A percentile compares a stretch with the other conserved stretches of the same genome.
phyloP scores from a whole-genome alignment of 2,113 vertebrate genomes.

The Sakesphorus luctuosus region DNA sequence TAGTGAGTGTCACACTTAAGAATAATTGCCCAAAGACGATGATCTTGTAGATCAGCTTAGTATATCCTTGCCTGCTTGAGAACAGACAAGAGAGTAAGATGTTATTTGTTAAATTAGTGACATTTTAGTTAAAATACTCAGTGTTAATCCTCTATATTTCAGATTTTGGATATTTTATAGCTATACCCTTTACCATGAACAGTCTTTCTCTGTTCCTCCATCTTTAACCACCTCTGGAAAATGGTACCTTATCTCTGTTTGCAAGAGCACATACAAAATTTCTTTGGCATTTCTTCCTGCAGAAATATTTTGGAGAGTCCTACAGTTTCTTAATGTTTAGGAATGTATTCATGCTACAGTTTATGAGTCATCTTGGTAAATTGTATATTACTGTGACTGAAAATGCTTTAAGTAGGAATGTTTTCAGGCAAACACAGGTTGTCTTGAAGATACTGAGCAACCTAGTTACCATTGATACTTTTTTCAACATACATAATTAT shows the following conservation, averaged over 20 bases:
- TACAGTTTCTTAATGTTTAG: neutral
- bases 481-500: neutral
- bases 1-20: neutral
- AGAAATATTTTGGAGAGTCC: neutral
- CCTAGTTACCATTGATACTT: neutral
- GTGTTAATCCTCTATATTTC: neutral
- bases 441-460: neutral
- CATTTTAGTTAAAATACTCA: neutral
- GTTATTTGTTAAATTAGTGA: neutral
- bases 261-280: neutral
- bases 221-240: neutral
- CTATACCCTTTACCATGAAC: fast-evolving
- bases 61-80: neutral
- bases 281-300: neutral
- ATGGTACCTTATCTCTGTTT: neutral
- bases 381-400: neutral
- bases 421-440: neutral
- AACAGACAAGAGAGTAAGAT: neutral
- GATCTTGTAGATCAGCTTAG: neutral
- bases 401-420: neutral
- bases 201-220: neutral
- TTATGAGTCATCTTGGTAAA: neutral
- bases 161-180: neutral
- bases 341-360: neutral
- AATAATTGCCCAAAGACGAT: neutral